Conservation (phyloP, 1,140 invertebrate genomes). For the Pararge aegeria region DNA sequence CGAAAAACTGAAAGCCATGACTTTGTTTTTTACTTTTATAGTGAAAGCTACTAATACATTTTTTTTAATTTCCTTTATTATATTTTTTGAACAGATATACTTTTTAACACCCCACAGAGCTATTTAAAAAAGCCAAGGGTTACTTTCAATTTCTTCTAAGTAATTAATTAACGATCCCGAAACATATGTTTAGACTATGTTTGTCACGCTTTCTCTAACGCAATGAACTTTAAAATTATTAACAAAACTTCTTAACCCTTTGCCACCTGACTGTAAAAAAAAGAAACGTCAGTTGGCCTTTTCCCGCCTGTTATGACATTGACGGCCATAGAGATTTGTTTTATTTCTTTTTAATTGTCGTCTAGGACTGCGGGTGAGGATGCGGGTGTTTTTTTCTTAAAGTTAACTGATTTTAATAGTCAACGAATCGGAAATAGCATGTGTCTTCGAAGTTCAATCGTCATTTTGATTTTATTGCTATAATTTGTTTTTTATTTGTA, state of each 20-base stretch:
- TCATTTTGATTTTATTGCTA: constrained; percentile 69
- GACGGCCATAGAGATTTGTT: constrained; percentile 67
- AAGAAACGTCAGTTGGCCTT: constrained; percentile 66
- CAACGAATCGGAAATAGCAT: constrained; percentile 72
- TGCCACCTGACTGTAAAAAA: constrained; percentile 66
- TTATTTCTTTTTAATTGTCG: constrained; percentile 78
- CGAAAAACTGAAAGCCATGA: no score
- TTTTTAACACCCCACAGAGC: neutral
- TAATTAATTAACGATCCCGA: constrained; percentile 64
- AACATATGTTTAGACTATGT: constrained; percentile 69
- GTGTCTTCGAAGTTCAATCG: constrained; percentile 56
- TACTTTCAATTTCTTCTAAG: constrained; percentile 70
- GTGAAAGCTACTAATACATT: neutral
- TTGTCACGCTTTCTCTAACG: constrained; percentile 71
- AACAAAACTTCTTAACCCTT: constrained; percentile 55
- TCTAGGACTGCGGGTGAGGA: constrained; percentile 46
- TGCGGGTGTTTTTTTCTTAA: constrained; percentile 45
- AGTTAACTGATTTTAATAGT: constrained; percentile 63
- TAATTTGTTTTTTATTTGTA: constrained; percentile 36
- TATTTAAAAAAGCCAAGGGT: constrained; percentile 37
- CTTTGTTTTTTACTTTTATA: no score
- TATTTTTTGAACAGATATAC: neutral
- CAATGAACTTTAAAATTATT: constrained; percentile 47
- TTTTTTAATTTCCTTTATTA: neutral
- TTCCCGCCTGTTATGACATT: constrained; percentile 58